Conservation (phyloP, 1,140 invertebrate genomes). For the Calliphora vicina region DNA sequence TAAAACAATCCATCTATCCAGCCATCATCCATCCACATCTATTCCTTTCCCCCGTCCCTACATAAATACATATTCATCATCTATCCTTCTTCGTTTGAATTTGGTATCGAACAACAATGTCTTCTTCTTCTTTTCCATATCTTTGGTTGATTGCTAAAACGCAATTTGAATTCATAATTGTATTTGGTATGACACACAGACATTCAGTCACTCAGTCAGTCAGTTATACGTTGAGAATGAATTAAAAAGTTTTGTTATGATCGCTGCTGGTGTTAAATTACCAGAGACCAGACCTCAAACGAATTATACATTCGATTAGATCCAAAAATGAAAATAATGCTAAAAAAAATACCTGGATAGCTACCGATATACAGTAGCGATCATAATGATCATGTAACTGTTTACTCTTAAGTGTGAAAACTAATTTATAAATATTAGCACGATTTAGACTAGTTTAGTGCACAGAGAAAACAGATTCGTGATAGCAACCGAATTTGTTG, state of each 20-base stretch:
- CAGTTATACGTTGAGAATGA: background rate
- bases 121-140: background rate
- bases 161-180: slow-evolving; percentile 31
- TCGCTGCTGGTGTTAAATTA: background rate
- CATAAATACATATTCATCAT: too few relatives aligned
- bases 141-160: slow-evolving; percentile 12
- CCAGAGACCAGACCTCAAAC: background rate
- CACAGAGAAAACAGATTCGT: too few relatives aligned
- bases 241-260: background rate
- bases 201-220: background rate
- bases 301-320: background rate
- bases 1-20: background rate
- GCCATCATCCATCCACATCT: background rate
- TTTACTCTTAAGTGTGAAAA: too few relatives aligned
- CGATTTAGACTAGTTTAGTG: too few relatives aligned
- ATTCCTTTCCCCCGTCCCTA: background rate
- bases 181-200: background rate
- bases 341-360: background rate
- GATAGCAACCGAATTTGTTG: too few relatives aligned
- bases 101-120: background rate
- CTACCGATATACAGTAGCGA: background rate
- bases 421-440: too few relatives aligned
- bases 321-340: background rate
- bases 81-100: background rate
- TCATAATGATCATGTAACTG: background rate